Evolutionary conservation across 2,888 invertebrate species (phyloP).

Genomic region (Calameuta filiformis): DNA sequence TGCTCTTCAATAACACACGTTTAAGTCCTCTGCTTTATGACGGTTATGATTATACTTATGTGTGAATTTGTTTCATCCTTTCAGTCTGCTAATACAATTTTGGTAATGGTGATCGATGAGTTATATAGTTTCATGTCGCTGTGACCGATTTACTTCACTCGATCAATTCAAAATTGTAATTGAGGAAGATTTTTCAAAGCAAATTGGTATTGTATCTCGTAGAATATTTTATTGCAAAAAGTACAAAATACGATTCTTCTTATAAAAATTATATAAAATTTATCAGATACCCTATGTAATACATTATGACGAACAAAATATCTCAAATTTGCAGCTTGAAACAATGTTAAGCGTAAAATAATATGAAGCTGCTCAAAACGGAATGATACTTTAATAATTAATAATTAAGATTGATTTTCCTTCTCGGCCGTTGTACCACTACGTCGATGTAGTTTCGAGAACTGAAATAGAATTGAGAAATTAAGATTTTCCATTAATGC

Average conservation of each 20-base stretch:
- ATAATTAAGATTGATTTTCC: conserved; percentile 47
- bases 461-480: conserved; percentile 30
- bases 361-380: conserved; percentile 11
- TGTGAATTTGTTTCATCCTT: background rate
- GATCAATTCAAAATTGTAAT: background rate
- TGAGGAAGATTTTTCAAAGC: background rate
- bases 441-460: conserved; percentile 45
- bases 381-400: conserved; percentile 5
- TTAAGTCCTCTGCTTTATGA: background rate
- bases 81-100: background rate
- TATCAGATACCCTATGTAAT: background rate
- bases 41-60: background rate
- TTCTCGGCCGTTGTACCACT: conserved; percentile 43
- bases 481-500: background rate
- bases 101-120: background rate
- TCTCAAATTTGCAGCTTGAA: conserved; percentile 10
- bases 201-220: background rate
- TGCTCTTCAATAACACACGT: background rate
- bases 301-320: background rate
- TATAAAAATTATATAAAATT: background rate
- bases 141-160: background rate
- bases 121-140: background rate
- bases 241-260: background rate
- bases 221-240: conserved; percentile 10
- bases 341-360: conserved; percentile 11